Evolutionary conservation across 35 echinoderm and acorn worm genomes (phyloP), one percentile per base, ranked within the genome.

Genomic region (Apostichopus californicus): DNA sequence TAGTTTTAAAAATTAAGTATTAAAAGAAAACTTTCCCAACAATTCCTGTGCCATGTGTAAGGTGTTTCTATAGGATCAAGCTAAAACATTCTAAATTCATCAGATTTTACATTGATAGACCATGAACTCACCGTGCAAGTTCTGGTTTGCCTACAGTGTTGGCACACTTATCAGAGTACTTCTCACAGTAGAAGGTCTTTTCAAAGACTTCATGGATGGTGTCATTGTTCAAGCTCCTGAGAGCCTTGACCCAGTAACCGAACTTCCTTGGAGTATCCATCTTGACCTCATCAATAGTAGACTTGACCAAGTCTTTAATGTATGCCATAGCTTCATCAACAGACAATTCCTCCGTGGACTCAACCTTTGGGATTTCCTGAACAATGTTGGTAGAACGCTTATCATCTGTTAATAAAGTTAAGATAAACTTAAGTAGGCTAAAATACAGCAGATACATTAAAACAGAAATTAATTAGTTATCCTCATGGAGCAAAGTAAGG

Each of bases 221-320:
- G 53, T 94, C 94, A 61, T 98, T 96, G 91, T 93, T 94, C 90
- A 98, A 78, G 73, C 88, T 89, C 55, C 92, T 86, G 21, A 98
- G 63, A 63, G 89, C 91, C 46, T 91, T 95, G 13, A 96, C 95
- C 75, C 93, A 96, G 56, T 96, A 73, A 20, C 90, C 93, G 53
- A 98, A 98, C 68, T 91, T 86, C 17, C 95, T 95, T 89, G 97
- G 95, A 81, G 91, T 91, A 21, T 98, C 94, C 86, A 96, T 93
- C 85, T 94, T 86, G 21, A 94, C 91, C 72, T 96, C 97, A 5
- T 98, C 94, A 12, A 95, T 75, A 18, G 97, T 93, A 28, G 64
- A 78, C 53, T 94, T 86, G 21, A 98, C 97, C 22, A 98, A 92
- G 73, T 60, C 82, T 26, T 86, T 94, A 83, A 98, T 87, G 63